A percentile compares a stretch with the other conserved stretches of the same genome.
These are phyloP conservation scores for Chrysomela aeneicollis DNA, from an alignment of 2,888 invertebrate genomes.

Conservation along the genomic window DNA sequence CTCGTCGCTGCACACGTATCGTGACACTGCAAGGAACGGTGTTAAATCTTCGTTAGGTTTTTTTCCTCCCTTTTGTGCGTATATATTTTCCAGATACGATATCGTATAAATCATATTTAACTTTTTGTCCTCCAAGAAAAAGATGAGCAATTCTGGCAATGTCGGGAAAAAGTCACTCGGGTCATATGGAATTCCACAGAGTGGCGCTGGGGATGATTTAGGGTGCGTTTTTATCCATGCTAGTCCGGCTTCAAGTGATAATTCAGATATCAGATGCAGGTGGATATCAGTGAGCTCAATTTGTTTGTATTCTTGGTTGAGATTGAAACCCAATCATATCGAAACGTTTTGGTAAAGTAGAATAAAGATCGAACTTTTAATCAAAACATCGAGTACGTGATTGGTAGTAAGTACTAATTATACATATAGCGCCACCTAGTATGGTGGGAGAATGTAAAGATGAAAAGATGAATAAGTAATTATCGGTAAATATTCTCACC, in stretches of 20 bases:
- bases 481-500: too few species aligned
- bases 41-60: slow-evolving; percentile 41
- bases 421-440: too few species aligned
- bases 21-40: slow-evolving; percentile 36
- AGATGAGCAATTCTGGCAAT: slow-evolving; percentile 18
- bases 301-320: too few species aligned
- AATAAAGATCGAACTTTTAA: too few species aligned
- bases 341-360: too few species aligned
- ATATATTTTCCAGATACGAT: slow-evolving; percentile 20
- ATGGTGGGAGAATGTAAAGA: too few species aligned
- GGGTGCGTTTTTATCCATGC: neutral
- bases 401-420: too few species aligned
- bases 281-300: too few species aligned
- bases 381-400: too few species aligned
- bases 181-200: slow-evolving; percentile 2
- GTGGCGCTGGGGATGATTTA: neutral
- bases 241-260: neutral
- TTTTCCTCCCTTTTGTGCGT: slow-evolving; percentile 19
- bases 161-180: neutral
- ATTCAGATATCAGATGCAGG: too few species aligned
- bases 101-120: slow-evolving; percentile 34
- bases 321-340: too few species aligned
- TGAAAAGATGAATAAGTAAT: too few species aligned
- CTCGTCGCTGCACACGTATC: slow-evolving; percentile 28
- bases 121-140: slow-evolving; percentile 16